phyloP scores from a whole-genome alignment of 2,888 invertebrate species.

The Drosophila macrospina region DNA sequence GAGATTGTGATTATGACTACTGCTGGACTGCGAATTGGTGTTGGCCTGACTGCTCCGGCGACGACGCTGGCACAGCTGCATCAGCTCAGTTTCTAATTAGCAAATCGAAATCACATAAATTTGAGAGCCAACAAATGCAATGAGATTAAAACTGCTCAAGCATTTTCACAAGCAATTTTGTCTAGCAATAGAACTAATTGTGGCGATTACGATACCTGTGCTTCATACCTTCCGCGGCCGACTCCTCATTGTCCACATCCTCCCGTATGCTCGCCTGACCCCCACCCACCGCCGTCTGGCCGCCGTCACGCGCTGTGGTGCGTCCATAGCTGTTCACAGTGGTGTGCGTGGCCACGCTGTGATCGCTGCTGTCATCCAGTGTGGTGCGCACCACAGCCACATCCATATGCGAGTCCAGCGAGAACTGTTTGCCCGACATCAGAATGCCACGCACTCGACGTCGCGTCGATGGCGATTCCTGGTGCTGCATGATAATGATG shows the following conservation, averaged over 20 bases:
- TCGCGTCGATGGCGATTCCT: conserved; percentile 90
- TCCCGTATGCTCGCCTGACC: conserved; percentile 74
- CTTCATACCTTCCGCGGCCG: conserved; percentile 85
- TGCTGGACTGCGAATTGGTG: conserved; percentile 23
- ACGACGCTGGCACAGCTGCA: conserved; percentile 27
- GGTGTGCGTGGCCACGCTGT: conserved; percentile 36
- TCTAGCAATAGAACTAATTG: conserved; percentile 58
- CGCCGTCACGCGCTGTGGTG: conserved; percentile 9
- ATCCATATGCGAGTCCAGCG: conserved; percentile 95
- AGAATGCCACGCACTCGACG: conserved; percentile 94
- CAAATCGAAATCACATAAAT: conserved; percentile 1
- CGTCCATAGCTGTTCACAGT: conserved; percentile 63
- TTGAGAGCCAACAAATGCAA: background rate
- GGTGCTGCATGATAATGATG: conserved; percentile 83
- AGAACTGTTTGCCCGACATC: conserved; percentile 96
- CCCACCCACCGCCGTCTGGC: background rate
- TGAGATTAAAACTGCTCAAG: conserved; percentile 10
- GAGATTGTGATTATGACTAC: conserved; percentile 21
- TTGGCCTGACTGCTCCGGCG: conserved; percentile 23
- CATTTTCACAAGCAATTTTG: conserved; percentile 28
- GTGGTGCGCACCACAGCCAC: conserved; percentile 89
- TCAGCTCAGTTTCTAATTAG: conserved; percentile 65
- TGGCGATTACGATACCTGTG: conserved; percentile 84
- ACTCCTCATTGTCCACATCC: conserved; percentile 82
- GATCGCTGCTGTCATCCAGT: conserved; percentile 87